These are phyloP conservation scores for Podilymbus podiceps DNA, from an alignment of 2,113 vertebrate species.

Conservation along the genomic window DNA sequence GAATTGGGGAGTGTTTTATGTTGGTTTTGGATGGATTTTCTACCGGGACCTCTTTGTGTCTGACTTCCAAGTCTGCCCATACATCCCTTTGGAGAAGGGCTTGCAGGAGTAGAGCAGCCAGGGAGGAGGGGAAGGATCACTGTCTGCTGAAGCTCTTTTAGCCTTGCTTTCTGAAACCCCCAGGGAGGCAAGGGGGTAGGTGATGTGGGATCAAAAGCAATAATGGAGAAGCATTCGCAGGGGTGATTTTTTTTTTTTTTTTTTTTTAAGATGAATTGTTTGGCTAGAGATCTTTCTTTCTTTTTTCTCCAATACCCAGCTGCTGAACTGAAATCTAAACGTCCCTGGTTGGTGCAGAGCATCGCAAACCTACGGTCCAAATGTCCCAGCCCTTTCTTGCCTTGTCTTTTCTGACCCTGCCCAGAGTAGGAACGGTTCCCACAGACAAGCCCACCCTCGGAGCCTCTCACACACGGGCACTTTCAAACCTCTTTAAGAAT, in stretches of 20 bases:
- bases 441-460: background rate
- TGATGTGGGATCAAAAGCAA: conserved; percentile 25
- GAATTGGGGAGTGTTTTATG: background rate
- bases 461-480: background rate
- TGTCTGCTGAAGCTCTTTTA: conserved; percentile 1
- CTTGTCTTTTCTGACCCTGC: background rate
- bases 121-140: conserved; percentile 22
- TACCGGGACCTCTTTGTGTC: background rate
- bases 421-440: background rate
- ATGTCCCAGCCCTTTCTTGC: background rate
- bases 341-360: background rate
- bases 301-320: background rate
- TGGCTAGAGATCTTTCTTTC: background rate
- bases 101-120: background rate
- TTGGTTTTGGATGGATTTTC: background rate
- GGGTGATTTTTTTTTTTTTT: conserved; percentile 11
- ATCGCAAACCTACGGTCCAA: background rate
- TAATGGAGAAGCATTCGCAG: conserved; percentile 1
- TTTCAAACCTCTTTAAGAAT: conserved; percentile 12
- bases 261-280: background rate
- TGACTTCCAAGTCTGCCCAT: background rate
- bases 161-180: background rate
- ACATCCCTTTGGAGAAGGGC: background rate
- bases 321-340: conserved; percentile 5
- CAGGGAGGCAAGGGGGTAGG: background rate